Conservation (phyloP, 1,140 invertebrate species). For the Scaptomyza pallida region DNA sequence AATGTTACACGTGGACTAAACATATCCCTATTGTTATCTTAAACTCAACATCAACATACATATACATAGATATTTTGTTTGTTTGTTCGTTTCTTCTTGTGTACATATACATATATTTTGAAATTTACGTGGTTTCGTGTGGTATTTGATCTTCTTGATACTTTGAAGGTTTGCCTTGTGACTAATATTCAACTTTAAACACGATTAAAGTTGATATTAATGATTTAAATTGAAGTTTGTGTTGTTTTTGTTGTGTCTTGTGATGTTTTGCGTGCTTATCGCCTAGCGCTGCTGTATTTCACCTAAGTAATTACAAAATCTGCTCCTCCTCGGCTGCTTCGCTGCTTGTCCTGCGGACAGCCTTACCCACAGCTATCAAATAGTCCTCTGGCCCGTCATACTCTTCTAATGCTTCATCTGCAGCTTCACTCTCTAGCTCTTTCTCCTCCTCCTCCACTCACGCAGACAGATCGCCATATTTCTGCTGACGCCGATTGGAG, state of each 20-base stretch:
- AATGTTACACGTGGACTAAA: constrained; percentile 71
- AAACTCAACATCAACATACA: constrained; percentile 73
- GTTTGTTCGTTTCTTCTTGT: constrained; percentile 8
- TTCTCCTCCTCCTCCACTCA: constrained; percentile 62
- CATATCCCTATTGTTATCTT: constrained; percentile 67
- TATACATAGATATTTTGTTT: constrained; percentile 40
- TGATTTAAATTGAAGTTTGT: constrained; percentile 47
- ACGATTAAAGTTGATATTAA: constrained; percentile 73
- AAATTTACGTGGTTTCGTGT: constrained; percentile 42
- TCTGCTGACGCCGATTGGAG: constrained; percentile 58
- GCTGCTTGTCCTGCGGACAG: constrained; percentile 40
- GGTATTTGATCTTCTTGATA: constrained; percentile 30
- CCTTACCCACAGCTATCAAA: constrained; percentile 63
- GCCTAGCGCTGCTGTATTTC: constrained; percentile 66
- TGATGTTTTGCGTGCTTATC: constrained; percentile 30
- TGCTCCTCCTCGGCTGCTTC: constrained; percentile 62
- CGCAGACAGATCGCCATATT: constrained; percentile 70
- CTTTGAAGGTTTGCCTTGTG: constrained; percentile 42
- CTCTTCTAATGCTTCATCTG: constrained; percentile 44
- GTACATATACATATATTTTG: constrained; percentile 27
- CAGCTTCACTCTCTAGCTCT: constrained; percentile 40
- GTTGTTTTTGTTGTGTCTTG: constrained; percentile 20
- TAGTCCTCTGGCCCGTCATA: constrained; percentile 67
- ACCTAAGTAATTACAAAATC: constrained; percentile 76
- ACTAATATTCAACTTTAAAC: constrained; percentile 77